Base-by-base conservation (phyloP, 2,113 vertebrate genomes). In the Tenrec ecaudatus region DNA sequence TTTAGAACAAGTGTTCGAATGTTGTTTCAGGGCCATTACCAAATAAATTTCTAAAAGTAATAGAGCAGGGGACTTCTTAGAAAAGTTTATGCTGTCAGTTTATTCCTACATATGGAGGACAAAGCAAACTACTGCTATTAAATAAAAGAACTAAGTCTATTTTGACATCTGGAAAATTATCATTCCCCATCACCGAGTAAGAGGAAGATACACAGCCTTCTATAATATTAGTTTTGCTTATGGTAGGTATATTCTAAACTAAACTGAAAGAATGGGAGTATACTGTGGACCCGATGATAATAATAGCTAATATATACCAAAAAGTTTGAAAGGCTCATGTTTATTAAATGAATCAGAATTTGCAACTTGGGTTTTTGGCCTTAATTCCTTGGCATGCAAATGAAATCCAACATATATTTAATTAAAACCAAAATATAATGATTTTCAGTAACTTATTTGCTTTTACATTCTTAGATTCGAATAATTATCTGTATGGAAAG, bases 21-120 rank as follows among this genome's bases (percentile, higher is more conserved):
- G 11, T 6, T 33, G 19, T 75, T 88, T 29, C 29, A 57, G 1
- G 4, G 20, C 1, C 4, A 22, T 57, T 68, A 38, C 23, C 20
- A 93, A 88, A 78, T 82, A 58, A 57, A 83, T 64, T 58, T 47
- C 23, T 83, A 16, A 43, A 90, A 69, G 40, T 53, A 84, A 29
- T 31, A 14, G 43, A 58, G 71, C n/a, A n/a, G n/a, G n/a, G n/a
- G n/a, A n/a, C n/a, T n/a, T n/a, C n/a, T n/a, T n/a, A n/a, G n/a
- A n/a, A n/a, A n/a, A n/a, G n/a, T n/a, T n/a, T n/a, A n/a, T n/a
- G n/a, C n/a, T n/a, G n/a, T 53, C 66, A 82, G n/a, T 76, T 66
- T 83, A 23, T 57, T 69, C 27, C 31, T 33, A 75, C 5, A 25
- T 6, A 81, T 81, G 33, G 6, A 82, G 23, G 16, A 64, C 40